phyloP scores from a whole-genome alignment of 37 sponge, comb jelly and placozoan species.

The Agelas oroides region DNA sequence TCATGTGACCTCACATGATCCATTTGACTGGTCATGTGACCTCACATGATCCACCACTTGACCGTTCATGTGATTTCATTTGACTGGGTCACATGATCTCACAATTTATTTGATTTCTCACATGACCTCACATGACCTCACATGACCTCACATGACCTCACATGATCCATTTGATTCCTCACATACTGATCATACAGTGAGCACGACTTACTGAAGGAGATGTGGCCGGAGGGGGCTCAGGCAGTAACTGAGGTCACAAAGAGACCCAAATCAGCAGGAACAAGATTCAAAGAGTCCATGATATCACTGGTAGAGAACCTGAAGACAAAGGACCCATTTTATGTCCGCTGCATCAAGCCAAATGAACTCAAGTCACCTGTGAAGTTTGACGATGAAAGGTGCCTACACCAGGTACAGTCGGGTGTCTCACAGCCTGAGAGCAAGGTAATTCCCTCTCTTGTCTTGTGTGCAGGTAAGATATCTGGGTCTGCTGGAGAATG shows the following conservation, averaged over 20 bases:
- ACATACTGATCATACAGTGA: conserved; percentile 49
- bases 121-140: conserved; percentile 21
- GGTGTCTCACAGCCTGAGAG: not conserved
- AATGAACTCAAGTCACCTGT: conserved; percentile 72
- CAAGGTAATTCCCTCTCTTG: not conserved
- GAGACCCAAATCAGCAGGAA: conserved; percentile 81
- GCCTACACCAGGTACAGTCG: conserved; percentile 65
- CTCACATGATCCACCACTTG: not conserved
- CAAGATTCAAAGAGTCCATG: conserved; percentile 85
- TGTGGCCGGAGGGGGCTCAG: conserved; percentile 85
- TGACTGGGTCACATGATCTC: not conserved
- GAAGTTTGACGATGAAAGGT: conserved; percentile 64
- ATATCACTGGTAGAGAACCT: conserved; percentile 74
- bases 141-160: not conserved
- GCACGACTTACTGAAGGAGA: conserved; percentile 63
- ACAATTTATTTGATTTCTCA: not conserved
- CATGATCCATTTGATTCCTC: no score
- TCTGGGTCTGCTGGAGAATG: conserved; percentile 86
- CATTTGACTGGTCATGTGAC: no score
- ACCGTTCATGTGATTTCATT: conserved; percentile 1
- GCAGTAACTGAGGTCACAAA: conserved; percentile 80
- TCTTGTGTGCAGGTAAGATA: conserved; percentile 63
- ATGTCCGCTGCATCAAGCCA: conserved; percentile 88
- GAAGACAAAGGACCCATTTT: conserved; percentile 80
- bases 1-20: no score